Evolutionary conservation across 2,888 invertebrate genomes (phyloP).

Genomic region (Beris morrisii): DNA sequence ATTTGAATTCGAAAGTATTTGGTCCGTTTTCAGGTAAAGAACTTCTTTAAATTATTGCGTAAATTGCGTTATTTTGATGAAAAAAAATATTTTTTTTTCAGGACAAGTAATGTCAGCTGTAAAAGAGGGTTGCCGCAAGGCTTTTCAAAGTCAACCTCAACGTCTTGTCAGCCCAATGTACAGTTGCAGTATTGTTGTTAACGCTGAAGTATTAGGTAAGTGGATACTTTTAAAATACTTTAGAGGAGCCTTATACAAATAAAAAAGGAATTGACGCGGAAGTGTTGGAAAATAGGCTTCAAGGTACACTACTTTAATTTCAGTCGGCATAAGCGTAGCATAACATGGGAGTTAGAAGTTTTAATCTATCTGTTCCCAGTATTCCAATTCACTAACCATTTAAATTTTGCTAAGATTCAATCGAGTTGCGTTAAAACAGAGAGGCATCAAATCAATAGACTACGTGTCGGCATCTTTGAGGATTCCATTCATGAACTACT

Average conservation of each 20-base stretch:
- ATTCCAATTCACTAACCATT: no score
- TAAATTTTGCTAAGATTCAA: no score
- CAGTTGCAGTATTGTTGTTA: conserved; percentile 76
- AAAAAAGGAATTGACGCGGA: no score
- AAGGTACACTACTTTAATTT: no score
- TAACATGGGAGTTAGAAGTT: no score
- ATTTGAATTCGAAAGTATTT: conserved; percentile 49
- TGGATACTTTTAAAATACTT: conserved; percentile 41
- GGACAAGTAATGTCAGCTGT: conserved; percentile 91
- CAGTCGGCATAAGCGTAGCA: no score
- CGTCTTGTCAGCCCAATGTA: conserved; percentile 96
- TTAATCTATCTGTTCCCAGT: no score
- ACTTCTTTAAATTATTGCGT: not conserved
- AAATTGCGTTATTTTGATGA: not conserved
- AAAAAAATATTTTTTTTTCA: conserved; percentile 46
- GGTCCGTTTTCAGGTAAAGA: conserved; percentile 61
- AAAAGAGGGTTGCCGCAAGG: conserved; percentile 84
- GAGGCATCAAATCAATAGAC: no score
- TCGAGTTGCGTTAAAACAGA: no score
- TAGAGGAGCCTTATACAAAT: not conserved
- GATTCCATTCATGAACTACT: no score
- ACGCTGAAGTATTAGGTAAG: conserved; percentile 86
- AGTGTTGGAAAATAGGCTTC: no score
- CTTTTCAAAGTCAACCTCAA: conserved; percentile 87
- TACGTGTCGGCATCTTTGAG: no score